Conservation (phyloP, 2,888 invertebrate genomes). For the Stenotaenia linearis region DNA sequence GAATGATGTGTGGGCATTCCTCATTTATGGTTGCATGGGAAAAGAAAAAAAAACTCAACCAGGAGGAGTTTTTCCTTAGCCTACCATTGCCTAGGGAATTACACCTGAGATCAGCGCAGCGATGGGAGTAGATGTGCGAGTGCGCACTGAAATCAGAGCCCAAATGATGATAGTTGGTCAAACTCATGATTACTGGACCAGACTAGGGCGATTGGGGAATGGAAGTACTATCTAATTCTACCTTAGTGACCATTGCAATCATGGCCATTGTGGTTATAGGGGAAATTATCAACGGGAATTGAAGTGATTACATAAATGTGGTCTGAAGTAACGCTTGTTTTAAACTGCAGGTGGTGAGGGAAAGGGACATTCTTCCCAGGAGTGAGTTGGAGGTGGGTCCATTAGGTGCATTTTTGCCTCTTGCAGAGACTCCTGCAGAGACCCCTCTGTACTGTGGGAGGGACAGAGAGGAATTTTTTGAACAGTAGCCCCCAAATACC, state of each 20-base stretch:
- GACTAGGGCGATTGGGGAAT: background rate
- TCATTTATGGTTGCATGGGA: background rate
- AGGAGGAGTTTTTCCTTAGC: background rate
- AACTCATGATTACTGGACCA: background rate
- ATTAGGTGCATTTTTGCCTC: background rate
- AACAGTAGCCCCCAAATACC: background rate
- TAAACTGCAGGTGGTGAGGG: background rate
- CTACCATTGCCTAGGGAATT: background rate
- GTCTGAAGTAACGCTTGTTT: background rate
- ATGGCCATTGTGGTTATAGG: background rate
- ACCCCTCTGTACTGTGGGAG: background rate
- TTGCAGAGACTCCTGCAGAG: background rate
- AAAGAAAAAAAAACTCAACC: background rate
- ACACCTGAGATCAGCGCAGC: background rate
- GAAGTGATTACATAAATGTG: background rate
- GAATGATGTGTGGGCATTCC: background rate
- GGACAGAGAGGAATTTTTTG: background rate
- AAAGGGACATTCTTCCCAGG: background rate
- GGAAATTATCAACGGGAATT: background rate
- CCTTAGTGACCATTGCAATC: background rate
- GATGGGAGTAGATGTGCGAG: background rate
- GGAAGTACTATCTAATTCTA: conserved; percentile 1
- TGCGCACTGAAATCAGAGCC: conserved; percentile 2
- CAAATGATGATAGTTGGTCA: background rate
- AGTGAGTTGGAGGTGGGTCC: background rate